Evolutionary conservation across 2,113 vertebrate species (phyloP).

Genomic region (Odocoileus virginianus): DNA sequence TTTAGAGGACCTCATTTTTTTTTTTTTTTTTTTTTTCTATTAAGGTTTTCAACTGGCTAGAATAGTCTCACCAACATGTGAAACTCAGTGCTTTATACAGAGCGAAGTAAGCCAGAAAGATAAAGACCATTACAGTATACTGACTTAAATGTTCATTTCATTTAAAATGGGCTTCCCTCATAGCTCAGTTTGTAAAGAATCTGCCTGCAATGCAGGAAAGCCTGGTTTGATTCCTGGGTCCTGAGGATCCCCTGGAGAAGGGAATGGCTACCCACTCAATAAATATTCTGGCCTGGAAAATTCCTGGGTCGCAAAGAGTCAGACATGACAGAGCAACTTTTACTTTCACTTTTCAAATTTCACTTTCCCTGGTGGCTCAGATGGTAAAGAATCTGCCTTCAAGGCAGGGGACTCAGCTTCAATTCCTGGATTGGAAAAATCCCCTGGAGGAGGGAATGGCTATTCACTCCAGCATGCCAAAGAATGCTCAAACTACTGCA

Average conservation of each 20-base stretch:
- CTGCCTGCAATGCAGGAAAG: neutral
- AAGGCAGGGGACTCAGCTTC: neutral
- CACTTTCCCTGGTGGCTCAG: neutral
- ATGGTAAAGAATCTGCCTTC: neutral
- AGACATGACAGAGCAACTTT: neutral
- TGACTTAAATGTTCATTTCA: neutral
- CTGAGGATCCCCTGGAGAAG: neutral
- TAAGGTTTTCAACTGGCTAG: neutral
- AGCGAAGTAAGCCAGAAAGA: no score
- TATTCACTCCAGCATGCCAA: neutral
- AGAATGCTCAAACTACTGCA: neutral
- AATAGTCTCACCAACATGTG: neutral
- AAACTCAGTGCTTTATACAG: no score
- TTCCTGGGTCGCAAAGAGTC: neutral
- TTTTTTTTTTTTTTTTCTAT: neutral
- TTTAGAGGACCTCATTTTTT: neutral
- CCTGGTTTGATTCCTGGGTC: accelerated
- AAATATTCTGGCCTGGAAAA: neutral
- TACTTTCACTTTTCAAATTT: neutral
- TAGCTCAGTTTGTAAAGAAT: neutral
- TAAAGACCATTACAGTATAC: no score
- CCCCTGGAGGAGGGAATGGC: neutral
- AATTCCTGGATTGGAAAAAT: neutral
- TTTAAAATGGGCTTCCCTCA: neutral
- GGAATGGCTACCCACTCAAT: neutral